Base-by-base conservation (phyloP, 2,888 invertebrate genomes). In the Oxycera nigricornis region DNA sequence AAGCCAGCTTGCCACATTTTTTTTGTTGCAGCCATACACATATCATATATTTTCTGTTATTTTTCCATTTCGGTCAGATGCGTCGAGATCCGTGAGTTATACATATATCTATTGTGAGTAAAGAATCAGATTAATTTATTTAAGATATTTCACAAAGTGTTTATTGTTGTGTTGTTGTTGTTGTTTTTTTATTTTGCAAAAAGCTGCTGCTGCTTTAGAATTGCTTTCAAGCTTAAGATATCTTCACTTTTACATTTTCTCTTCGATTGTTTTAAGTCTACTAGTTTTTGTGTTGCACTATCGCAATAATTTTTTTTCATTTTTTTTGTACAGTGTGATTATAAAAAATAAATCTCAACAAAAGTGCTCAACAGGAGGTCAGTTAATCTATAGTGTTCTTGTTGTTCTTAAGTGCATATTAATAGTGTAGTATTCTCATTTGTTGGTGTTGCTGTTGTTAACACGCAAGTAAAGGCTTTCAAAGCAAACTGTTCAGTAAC, bases 261-360 rank as follows among this genome's bases (percentile, higher is more conserved):
- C n/a, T n/a, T n/a, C n/a, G n/a, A n/a, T 35, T 35, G 11, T 35
- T 35, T 35, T 35, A 35, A 7, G 11, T 35, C 11, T 11, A n/a
- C 14, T 46, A 17, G 6, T n/a, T 46, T 46, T 46, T 46, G 17
- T 46, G 46, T 7, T 46, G 11, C 3, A 11, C 17, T 46, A 3
- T 46, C 11, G 3, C 3, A 17, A 17, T 17, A 7, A 46, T 14
- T 46, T 55, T 55, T 20, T 7, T n/a, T 20, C 17, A 22, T 55
- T 55, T 55, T 55, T 22, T 55, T 20, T 55, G 52, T 55, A 55
- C 24, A 55, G 28, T 59, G 9, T 4, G 6, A 14, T n/a, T 62
- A 62, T 35, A 35, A 62, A 62, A 62, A 62, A 62, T 62, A 62
- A 62, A 62, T 35, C n/a, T n/a, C 6, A 62, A 62, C 39, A 17